These are phyloP conservation scores for Hirudo medicinalis DNA, from an alignment of 1,140 invertebrate genomes.

Conservation along the genomic window DNA sequence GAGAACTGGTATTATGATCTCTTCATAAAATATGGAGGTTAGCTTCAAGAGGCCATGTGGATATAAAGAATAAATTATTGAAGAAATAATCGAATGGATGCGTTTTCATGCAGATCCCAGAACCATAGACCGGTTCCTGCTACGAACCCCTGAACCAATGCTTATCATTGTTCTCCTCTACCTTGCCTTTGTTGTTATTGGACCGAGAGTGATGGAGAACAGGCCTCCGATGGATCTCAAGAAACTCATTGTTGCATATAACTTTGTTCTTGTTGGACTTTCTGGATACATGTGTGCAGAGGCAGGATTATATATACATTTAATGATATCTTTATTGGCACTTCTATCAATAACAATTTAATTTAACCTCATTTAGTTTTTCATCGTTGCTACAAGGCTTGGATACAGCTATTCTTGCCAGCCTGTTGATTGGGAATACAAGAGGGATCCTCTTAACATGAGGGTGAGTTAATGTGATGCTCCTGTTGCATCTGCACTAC, in stretches of 20 bases:
- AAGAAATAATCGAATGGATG: not conserved
- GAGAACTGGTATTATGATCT: conserved; percentile 19
- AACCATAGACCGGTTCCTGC: conserved; percentile 9
- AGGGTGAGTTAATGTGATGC: not conserved
- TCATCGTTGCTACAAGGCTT: conserved; percentile 1
- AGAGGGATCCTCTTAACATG: conserved; percentile 16
- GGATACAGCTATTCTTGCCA: conserved; percentile 19
- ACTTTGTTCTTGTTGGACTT: conserved; percentile 17
- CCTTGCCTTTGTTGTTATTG: conserved; percentile 12
- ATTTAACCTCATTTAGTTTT: conserved; percentile 8
- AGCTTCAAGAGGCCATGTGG: not conserved
- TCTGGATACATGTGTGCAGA: conserved; percentile 18
- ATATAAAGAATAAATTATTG: not conserved
- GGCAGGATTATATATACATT: not conserved
- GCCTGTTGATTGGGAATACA: conserved; percentile 16
- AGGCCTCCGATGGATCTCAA: conserved; percentile 17
- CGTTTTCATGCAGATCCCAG: conserved; percentile 10
- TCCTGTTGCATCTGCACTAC: not conserved
- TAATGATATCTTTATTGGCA: too few relatives aligned
- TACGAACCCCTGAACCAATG: conserved; percentile 15
- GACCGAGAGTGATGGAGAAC: conserved; percentile 15
- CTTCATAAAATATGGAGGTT: conserved; percentile 19
- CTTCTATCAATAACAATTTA: too few relatives aligned
- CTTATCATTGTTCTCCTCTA: conserved; percentile 13
- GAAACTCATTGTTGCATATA: conserved; percentile 16